Evolutionary conservation across 1,140 invertebrate species (phyloP), one percentile per base, ranked within the genome.

Genomic region (Vollenhovia emeryi): DNA sequence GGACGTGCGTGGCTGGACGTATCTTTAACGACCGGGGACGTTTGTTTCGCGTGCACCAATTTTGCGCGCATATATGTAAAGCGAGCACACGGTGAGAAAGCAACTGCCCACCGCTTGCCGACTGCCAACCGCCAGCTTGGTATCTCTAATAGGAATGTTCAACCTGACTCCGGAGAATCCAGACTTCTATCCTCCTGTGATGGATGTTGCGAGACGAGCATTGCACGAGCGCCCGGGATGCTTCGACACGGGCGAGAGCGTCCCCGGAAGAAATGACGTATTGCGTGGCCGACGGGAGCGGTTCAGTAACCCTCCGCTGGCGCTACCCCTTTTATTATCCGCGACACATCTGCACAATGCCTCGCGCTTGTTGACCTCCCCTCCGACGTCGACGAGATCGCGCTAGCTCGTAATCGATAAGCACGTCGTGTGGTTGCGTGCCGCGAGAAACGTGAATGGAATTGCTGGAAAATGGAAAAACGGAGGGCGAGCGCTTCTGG

Each of bases 311-410:
- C 88, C 74, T 85, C 55, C 69, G 59, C 60, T 68, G 79, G 84
- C 74, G 74, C 74, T 76, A 89, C 88, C 80, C 88, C 87, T 90
- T 87, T 90, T 90, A 90, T 90, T 90, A 89, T 89, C 85, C 85
- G 69, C 79, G 85, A 89, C 85, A 87, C 75, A 79, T 89, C 68
- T 59, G 79, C 62, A 87, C 75, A 89, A 88, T 76, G 64, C 73
- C 79, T 57, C 60, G 68, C 40, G 85, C 73, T n/a, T 86, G 83
- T 90, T 90, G 79, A 90, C 74, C 74, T 79, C 68, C 36, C 27
- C 33, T 30, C 50, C 45, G 36, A 80, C 24, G 64, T 57, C 59
- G 66, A 66, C 30, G 43, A 82, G 33, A 57, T 82, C n/a, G 66
- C 40, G 48, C 33, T 80, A 21, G 33, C 11, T 27, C n/a, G 33